Percentiles rank a stretch among this genome's conserved stretches.
phyloP scores from a whole-genome alignment of 2,113 vertebrate genomes.

The Myotis brandtii region DNA sequence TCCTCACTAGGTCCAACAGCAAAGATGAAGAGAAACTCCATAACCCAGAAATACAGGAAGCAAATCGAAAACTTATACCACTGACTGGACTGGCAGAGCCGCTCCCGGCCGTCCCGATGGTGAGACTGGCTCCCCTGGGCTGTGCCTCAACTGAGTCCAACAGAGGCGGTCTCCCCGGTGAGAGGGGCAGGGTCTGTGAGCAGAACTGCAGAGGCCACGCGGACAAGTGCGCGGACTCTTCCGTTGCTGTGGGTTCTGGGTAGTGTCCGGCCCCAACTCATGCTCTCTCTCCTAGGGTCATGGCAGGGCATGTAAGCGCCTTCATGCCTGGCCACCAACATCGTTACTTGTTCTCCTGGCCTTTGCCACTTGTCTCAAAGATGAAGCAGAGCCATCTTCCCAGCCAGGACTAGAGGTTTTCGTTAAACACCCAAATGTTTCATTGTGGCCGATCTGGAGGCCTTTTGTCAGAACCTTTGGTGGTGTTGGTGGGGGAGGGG shows the following conservation, averaged over 20 bases:
- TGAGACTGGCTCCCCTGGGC: background rate
- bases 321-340: fast-evolving
- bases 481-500: too few species aligned
- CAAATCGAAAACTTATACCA: slow-evolving; percentile 90
- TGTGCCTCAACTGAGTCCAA: fast-evolving
- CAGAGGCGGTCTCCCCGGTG: background rate
- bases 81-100: background rate
- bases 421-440: background rate
- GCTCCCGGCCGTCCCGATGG: fast-evolving
- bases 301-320: fast-evolving
- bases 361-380: background rate
- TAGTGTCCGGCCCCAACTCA: fast-evolving
- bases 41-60: slow-evolving; percentile 90
- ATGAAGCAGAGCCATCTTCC: too few species aligned
- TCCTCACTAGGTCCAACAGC: slow-evolving; percentile 91
- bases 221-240: fast-evolving
- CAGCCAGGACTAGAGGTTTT: background rate
- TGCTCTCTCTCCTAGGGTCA: fast-evolving
- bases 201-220: background rate
- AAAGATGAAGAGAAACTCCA: slow-evolving; percentile 91
- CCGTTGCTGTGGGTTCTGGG: background rate
- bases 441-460: background rate
- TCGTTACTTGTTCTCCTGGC: background rate
- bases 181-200: background rate
- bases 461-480: background rate